Conservation (phyloP, 2,113 vertebrate genomes). For the Gavia stellata region DNA sequence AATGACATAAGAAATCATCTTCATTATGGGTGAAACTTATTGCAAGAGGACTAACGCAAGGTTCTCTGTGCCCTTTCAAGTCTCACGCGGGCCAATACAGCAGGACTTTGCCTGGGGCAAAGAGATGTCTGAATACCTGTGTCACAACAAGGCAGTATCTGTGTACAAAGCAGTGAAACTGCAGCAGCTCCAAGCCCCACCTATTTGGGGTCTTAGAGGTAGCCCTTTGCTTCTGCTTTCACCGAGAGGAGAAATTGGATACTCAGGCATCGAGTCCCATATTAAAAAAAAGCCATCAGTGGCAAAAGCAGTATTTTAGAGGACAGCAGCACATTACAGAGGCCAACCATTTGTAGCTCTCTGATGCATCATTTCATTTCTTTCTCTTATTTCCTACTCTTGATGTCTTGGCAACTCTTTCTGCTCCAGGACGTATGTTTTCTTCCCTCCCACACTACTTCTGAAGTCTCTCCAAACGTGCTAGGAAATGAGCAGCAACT, state of each 20-base stretch:
- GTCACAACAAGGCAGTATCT: neutral
- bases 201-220: neutral
- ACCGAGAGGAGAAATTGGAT: neutral
- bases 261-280: accelerated
- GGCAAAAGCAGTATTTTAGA: neutral
- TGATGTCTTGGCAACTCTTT: neutral
- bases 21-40: neutral
- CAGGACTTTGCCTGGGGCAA: neutral
- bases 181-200: neutral
- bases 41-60: neutral
- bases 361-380: neutral
- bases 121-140: neutral
- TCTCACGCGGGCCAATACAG: neutral
- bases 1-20: neutral
- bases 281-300: neutral
- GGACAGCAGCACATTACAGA: neutral
- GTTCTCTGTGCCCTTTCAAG: neutral
- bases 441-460: neutral
- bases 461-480: neutral
- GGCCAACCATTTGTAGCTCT: neutral
- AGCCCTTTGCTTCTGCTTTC: neutral
- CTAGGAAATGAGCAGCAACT: neutral
- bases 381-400: neutral
- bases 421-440: neutral
- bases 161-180: neutral